These are phyloP conservation scores for Dexiosoma caninum DNA, from an alignment of 2,888 invertebrate genomes.

Conservation along the genomic window DNA sequence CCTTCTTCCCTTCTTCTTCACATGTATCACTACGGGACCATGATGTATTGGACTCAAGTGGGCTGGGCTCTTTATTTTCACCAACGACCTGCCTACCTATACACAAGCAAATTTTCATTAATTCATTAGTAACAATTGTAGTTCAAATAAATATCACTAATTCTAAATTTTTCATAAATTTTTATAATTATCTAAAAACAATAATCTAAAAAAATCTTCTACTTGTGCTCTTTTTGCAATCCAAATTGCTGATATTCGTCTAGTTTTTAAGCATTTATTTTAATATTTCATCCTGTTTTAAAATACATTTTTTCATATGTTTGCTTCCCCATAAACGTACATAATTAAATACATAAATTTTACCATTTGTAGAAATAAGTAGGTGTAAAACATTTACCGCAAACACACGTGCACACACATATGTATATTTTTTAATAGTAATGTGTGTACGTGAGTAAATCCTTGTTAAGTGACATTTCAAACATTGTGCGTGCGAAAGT, in stretches of 20 bases:
- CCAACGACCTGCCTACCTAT: no score
- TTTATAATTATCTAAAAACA: no score
- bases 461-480: slow-evolving; percentile 59
- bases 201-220: no score
- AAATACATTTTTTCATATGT: slow-evolving; percentile 26
- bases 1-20: no score
- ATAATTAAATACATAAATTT: slow-evolving; percentile 27
- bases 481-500: slow-evolving; percentile 55
- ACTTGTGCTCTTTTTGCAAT: not conserved
- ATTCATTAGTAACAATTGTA: no score
- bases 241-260: not conserved
- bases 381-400: not conserved
- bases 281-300: slow-evolving; percentile 2
- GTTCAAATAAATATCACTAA: no score
- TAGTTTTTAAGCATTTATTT: slow-evolving; percentile 13
- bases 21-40: no score
- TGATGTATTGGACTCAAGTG: no score
- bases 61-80: no score
- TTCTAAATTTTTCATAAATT: no score
- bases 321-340: slow-evolving; percentile 3
- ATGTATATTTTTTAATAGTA: slow-evolving; percentile 26
- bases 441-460: slow-evolving; percentile 58
- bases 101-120: no score
- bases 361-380: slow-evolving; percentile 18
- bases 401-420: not conserved